Evolutionary conservation across 2,113 vertebrate genomes (phyloP), one percentile per base, ranked within the genome.

Genomic region (Gymnorhina tibicen): DNA sequence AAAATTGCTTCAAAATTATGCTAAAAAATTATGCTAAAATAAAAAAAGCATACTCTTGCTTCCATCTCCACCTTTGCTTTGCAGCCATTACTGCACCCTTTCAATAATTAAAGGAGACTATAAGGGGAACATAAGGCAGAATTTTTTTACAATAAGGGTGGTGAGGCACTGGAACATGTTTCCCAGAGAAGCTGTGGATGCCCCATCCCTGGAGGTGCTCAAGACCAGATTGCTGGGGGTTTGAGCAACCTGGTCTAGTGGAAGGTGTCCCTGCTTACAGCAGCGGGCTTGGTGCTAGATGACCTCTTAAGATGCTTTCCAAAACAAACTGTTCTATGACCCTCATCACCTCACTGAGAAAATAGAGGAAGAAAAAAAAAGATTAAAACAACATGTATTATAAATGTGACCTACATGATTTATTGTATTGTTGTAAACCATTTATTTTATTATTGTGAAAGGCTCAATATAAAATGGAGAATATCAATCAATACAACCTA

Each of bases 331-430:
- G 4, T 46, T 74, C 14, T 46, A 6, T 27, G 46, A 42, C 6
- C 16, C 2, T 55, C 23, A 18, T 44, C 5, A 1, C 37, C 6
- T 69, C 30, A 41, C 3, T 18, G 22, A 55, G 74, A 93, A 81
- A 77, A 37, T 1, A 67, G 17, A 35, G 32, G 5, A 14, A 67
- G 47, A 30, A 37, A 41, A 28, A 9, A 37, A 28, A 9, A 20
- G 0, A 50, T 32, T 2, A 32, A 56, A 42, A 20, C 8, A 53
- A 11, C 8, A 53, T 13, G 3, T 4, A 37, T 50, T 16, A 66
- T 16, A 83, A 47, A 79, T 83, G 24, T 42, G 37, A 67, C 18
- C 13, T 20, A 23, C 19, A 18, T 68, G 23, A 72, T 72, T 58
- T 87, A 72, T 52, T 42, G 8, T 26, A 53, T 20, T 72, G 9